Conservation (phyloP, 2,888 invertebrate genomes). For the Aphrophora alni region DNA sequence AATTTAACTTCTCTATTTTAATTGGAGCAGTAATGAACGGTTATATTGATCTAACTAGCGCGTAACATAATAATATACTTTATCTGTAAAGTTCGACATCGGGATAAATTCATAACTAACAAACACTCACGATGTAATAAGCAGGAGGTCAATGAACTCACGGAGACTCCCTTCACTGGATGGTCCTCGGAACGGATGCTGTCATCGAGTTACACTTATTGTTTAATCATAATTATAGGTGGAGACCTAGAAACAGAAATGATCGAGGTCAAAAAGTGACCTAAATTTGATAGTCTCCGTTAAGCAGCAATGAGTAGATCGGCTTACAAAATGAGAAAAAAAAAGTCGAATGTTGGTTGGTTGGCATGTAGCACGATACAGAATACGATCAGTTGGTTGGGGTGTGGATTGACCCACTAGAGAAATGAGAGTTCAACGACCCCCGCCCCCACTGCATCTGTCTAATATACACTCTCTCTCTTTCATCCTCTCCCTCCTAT, state of each 20-base stretch:
- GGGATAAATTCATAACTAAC: not conserved
- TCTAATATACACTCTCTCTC: too few relatives aligned
- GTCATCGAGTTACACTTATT: not conserved
- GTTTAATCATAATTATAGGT: constrained; percentile 6
- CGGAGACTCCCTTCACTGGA: not conserved
- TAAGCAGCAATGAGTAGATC: not conserved
- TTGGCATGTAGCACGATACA: constrained; percentile 6
- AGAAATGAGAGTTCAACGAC: not conserved
- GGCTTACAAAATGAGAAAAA: not conserved
- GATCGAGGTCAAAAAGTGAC: constrained; percentile 2
- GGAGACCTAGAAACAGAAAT: not conserved
- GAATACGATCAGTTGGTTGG: not conserved
- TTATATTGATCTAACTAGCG: too few relatives aligned
- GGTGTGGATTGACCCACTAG: constrained; percentile 1
- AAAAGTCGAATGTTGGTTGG: not conserved
- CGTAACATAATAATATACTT: not conserved
- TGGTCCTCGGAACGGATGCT: not conserved
- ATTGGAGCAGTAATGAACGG: too few relatives aligned
- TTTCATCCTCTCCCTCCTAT: too few relatives aligned
- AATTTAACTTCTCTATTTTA: too few relatives aligned
- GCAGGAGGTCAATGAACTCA: not conserved
- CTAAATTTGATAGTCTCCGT: not conserved
- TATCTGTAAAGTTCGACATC: not conserved
- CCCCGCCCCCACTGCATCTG: not conserved
- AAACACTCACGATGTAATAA: not conserved